phyloP scores from a whole-genome alignment of 2,888 invertebrate genomes.

The Pandemis heparana region DNA sequence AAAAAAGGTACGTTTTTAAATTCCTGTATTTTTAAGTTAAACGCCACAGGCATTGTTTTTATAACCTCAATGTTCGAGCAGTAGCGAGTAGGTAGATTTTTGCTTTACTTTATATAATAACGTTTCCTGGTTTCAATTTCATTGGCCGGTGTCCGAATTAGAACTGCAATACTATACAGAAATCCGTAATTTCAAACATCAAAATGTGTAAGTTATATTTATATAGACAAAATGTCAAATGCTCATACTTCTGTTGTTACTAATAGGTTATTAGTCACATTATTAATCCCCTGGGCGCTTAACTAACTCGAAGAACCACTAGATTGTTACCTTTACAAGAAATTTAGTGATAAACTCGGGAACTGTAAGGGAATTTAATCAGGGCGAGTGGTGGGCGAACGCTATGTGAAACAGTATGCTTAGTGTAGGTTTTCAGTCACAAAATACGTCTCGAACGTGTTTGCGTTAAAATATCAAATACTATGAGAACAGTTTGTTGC shows the following conservation, averaged over 20 bases:
- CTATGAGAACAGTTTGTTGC: too few species aligned
- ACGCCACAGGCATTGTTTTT: background rate
- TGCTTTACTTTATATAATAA: too few species aligned
- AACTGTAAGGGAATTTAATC: background rate
- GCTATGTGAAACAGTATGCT: background rate
- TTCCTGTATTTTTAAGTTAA: constrained; percentile 3
- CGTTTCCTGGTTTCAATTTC: too few species aligned
- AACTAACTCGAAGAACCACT: background rate
- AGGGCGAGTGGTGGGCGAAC: background rate
- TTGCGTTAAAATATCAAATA: too few species aligned
- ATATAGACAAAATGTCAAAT: too few species aligned
- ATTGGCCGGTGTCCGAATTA: too few species aligned
- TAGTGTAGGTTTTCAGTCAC: too few species aligned
- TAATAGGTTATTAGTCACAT: background rate
- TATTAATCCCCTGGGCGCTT: constrained; percentile 1
- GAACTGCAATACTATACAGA: too few species aligned
- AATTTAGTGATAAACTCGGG: constrained; percentile 1
- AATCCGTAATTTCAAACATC: too few species aligned
- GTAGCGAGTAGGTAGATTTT: background rate
- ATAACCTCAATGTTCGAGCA: background rate
- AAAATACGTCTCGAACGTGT: too few species aligned
- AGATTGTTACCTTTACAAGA: background rate
- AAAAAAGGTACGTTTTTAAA: constrained; percentile 1
- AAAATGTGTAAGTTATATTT: too few species aligned
- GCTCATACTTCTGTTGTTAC: background rate